Evolutionary conservation across 2,888 invertebrate genomes (phyloP).

Genomic region (Pegoplata infirma): DNA sequence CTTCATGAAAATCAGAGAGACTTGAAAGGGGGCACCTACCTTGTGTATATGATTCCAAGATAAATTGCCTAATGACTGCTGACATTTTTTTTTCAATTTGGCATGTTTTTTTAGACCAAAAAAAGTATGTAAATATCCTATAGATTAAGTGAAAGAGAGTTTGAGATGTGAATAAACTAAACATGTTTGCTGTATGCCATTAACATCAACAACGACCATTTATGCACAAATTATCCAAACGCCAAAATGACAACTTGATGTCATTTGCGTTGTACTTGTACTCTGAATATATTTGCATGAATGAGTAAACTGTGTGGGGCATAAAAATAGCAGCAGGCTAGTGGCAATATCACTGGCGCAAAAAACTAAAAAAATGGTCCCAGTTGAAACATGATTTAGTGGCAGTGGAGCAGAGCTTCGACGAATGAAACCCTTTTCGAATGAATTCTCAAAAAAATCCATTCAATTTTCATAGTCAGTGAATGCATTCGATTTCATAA

Average conservation of each 20-base stretch:
- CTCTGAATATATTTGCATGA: neutral
- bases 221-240: conserved; percentile 54
- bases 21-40: no score
- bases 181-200: conserved; percentile 12
- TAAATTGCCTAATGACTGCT: conserved; percentile 44
- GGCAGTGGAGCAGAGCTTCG: no score
- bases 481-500: no score
- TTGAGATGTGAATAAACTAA: conserved; percentile 9
- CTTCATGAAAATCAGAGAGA: no score
- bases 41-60: conserved; percentile 14
- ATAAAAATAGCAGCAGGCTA: neutral
- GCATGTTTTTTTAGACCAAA: conserved; percentile 9
- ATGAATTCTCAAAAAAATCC: no score
- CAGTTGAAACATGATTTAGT: no score
- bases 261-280: neutral
- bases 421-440: no score
- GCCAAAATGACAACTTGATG: conserved; percentile 53
- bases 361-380: no score
- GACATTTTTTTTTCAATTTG: conserved; percentile 29
- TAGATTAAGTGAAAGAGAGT: neutral
- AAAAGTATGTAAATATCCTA: neutral
- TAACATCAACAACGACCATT: conserved; percentile 27
- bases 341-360: no score
- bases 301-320: conserved; percentile 7
- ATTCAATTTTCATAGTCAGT: no score